A percentile compares a stretch with the other conserved stretches of the same genome.
Conservation (phyloP, 2,797 vertebrate species). For the Zalophus californianus region DNA sequence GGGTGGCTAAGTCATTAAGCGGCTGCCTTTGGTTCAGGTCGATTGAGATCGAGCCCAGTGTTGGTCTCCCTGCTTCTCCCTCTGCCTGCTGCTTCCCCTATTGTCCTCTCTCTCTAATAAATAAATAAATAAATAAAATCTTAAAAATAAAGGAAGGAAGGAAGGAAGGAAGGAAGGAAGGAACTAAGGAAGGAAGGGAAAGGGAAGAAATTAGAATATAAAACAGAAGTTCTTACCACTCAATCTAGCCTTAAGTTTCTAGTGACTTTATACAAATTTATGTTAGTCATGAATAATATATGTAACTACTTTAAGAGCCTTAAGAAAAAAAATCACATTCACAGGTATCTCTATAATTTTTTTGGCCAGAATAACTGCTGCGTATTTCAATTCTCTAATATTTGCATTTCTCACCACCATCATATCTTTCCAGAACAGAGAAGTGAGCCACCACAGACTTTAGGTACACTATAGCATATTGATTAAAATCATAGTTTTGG, state of each 20-base stretch:
- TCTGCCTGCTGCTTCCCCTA: no score
- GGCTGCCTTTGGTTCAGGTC: no score
- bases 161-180: no score
- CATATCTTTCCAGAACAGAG: background rate
- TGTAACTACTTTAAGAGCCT: background rate
- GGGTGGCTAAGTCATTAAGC: no score
- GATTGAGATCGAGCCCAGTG: no score
- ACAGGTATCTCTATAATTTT: background rate
- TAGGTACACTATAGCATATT: background rate
- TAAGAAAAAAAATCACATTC: slow-evolving; percentile 42
- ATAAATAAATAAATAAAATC: no score
- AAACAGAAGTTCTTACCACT: background rate
- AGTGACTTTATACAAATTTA: slow-evolving; percentile 47
- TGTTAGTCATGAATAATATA: background rate
- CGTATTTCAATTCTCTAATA: slow-evolving; percentile 12
- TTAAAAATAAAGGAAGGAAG: no score
- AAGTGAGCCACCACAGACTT: background rate
- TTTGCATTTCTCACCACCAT: slow-evolving; percentile 36
- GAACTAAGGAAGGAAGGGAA: background rate
- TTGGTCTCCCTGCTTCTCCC: no score
- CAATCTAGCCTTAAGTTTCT: slow-evolving; percentile 14
- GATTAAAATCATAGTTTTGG: background rate
- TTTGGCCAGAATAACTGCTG: background rate
- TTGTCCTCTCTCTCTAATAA: no score
- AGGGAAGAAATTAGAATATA: background rate